A percentile compares a stretch with the other conserved stretches of the same genome.
Evolutionary conservation across 2,888 invertebrate species (phyloP).

Genomic region (Drosophila subquinaria): DNA sequence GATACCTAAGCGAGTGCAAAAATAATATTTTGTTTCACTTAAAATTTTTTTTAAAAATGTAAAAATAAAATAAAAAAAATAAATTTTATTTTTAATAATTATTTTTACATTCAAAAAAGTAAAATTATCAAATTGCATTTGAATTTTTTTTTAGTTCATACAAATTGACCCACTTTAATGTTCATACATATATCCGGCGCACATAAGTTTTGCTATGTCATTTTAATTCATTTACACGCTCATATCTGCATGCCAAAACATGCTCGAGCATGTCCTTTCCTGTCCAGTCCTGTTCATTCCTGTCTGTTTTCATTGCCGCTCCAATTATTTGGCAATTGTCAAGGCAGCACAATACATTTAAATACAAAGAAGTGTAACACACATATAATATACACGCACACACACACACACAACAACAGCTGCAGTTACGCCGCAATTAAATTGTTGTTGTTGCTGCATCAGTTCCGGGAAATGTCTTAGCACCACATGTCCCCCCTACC

Average conservation of each 20-base stretch:
- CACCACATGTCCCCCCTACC: constrained; percentile 5
- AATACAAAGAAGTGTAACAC: constrained; percentile 10
- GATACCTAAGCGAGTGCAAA: too few species aligned
- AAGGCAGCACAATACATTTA: constrained; percentile 22
- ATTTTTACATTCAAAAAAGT: too few species aligned
- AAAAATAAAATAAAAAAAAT: too few species aligned
- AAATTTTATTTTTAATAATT: too few species aligned
- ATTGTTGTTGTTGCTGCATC: constrained; percentile 55
- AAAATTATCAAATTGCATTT: too few species aligned
- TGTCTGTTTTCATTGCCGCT: constrained; percentile 47
- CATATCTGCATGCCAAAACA: constrained; percentile 22
- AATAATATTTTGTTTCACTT: too few species aligned
- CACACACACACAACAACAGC: constrained; percentile 20
- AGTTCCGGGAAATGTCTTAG: constrained; percentile 53
- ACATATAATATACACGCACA: constrained; percentile 8
- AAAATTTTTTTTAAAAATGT: too few species aligned
- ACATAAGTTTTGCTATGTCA: constrained; percentile 32
- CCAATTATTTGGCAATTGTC: constrained; percentile 51
- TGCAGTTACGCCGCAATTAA: constrained; percentile 35
- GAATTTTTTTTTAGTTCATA: too few species aligned
- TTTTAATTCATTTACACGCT: constrained; percentile 33
- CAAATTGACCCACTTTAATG: too few species aligned
- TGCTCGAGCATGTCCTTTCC: constrained; percentile 16
- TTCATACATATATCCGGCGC: constrained; percentile 21
- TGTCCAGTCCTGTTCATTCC: constrained; percentile 17